Conservation (phyloP, 2,888 invertebrate genomes). For the Chorisops tibialis region DNA sequence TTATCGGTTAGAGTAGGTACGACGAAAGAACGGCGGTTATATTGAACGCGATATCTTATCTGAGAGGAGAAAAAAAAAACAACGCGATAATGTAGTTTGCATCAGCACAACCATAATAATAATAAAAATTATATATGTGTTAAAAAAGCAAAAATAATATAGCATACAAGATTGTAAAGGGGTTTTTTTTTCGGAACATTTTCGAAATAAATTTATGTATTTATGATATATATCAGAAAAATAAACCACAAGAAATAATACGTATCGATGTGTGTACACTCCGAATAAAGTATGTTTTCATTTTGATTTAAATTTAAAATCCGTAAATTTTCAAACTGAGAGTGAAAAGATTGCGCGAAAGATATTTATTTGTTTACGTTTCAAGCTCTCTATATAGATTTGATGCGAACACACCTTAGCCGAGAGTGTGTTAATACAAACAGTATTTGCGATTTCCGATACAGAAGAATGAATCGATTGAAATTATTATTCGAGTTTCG, state of each 20-base stretch:
- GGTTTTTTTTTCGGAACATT: too few species aligned
- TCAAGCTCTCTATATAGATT: constrained; percentile 15
- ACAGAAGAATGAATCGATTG: constrained; percentile 11
- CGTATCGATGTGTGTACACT: too few species aligned
- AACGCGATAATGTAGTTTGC: constrained; percentile 22
- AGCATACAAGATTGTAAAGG: not conserved
- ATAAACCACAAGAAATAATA: too few species aligned
- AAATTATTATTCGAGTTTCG: not conserved
- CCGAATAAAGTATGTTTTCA: too few species aligned
- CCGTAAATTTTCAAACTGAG: too few species aligned
- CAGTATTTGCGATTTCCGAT: not conserved
- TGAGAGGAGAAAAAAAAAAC: constrained; percentile 1
- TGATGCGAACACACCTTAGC: constrained; percentile 15
- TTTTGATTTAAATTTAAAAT: too few species aligned
- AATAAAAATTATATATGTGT: constrained; percentile 4
- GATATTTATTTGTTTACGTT: constrained; percentile 17
- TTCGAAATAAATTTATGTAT: not conserved
- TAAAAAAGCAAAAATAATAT: not conserved
- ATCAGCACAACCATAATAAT: constrained; percentile 15
- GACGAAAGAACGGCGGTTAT: constrained; percentile 5
- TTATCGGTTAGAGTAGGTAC: not conserved
- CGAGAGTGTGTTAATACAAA: not conserved
- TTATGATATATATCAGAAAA: constrained; percentile 3
- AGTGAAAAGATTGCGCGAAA: not conserved
- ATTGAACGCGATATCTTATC: constrained; percentile 20